A percentile compares a stretch with the other conserved stretches of the same genome.
phyloP scores from a whole-genome alignment of 2,888 invertebrate species.

The Chirona hameri region DNA sequence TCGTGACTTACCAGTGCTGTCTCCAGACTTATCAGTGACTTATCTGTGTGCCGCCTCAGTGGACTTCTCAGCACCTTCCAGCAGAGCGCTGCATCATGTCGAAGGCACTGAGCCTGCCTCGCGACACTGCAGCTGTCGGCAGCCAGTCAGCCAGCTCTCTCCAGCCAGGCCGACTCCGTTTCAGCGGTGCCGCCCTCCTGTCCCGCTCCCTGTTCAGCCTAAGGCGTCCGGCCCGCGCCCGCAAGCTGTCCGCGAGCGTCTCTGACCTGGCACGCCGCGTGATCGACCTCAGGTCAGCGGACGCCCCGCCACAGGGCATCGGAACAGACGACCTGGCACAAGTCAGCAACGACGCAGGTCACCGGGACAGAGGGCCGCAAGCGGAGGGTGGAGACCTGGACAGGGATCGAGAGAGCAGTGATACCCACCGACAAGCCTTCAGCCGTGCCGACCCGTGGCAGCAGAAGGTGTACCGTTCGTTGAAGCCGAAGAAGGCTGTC shows the following conservation, averaged over 20 bases:
- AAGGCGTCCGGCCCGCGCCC: neutral
- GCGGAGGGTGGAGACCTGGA: too few relatives aligned
- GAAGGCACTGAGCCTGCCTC: neutral
- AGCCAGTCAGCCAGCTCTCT: neutral
- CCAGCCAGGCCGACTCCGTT: neutral
- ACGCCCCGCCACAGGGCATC: neutral
- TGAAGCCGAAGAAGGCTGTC: neutral
- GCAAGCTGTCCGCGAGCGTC: neutral
- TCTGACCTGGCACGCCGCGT: neutral
- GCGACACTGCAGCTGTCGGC: neutral
- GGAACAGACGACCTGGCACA: neutral
- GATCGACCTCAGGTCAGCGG: neutral
- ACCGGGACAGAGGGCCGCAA: too few relatives aligned
- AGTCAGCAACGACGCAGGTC: too few relatives aligned
- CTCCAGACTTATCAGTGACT: too few relatives aligned
- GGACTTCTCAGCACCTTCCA: too few relatives aligned
- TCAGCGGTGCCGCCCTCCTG: neutral
- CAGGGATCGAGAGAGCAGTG: too few relatives aligned
- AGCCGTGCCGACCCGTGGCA: neutral
- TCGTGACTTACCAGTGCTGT: too few relatives aligned
- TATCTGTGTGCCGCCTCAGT: too few relatives aligned
- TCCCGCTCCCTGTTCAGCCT: neutral
- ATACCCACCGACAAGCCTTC: neutral
- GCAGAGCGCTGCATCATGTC: too few relatives aligned
- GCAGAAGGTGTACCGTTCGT: constrained; percentile 1